These are phyloP conservation scores for Eupithecia tripunctaria DNA, from an alignment of 2,888 invertebrate species.

Conservation along the genomic window DNA sequence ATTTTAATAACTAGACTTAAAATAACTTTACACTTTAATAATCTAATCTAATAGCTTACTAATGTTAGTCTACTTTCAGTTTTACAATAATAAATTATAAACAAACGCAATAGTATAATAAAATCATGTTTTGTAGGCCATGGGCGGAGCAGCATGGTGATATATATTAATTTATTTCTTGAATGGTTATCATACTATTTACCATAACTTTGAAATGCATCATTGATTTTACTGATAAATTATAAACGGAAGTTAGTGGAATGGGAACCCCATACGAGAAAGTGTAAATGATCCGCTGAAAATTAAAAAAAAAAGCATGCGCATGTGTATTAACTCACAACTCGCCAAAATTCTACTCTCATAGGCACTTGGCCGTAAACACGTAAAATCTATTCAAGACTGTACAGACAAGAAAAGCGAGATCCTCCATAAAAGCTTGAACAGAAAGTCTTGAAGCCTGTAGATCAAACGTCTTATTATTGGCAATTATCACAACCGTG, in stretches of 20 bases:
- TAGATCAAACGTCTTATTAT: conserved; percentile 29
- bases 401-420: neutral
- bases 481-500: conserved; percentile 32
- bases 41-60: too few relatives aligned
- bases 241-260: neutral
- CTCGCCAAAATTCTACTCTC: neutral
- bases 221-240: neutral
- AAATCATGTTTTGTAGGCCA: conserved; percentile 9
- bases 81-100: neutral
- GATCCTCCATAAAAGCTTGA: neutral
- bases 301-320: neutral
- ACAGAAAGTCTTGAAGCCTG: conserved; percentile 10
- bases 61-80: conserved; percentile 2
- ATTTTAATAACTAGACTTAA: too few relatives aligned
- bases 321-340: too few relatives aligned
- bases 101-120: neutral
- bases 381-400: neutral
- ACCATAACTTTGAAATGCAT: neutral
- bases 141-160: neutral
- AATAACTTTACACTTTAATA: too few relatives aligned
- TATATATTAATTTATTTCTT: neutral
- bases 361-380: neutral
- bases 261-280: neutral
- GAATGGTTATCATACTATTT: neutral
- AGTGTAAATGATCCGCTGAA: neutral